phyloP scores from a whole-genome alignment of 2,113 vertebrate species.

The Rutilus rutilus region DNA sequence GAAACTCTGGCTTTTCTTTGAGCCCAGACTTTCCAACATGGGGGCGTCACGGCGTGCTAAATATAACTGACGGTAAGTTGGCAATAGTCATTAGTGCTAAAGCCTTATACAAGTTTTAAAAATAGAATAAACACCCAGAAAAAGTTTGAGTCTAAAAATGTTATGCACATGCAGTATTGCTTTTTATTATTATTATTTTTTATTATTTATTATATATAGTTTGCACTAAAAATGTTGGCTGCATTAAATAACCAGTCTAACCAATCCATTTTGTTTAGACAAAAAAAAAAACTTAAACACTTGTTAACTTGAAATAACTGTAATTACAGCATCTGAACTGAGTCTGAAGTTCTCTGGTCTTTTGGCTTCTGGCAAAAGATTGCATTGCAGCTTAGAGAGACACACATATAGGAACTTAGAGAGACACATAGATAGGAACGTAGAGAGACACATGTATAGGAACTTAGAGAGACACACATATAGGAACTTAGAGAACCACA shows the following conservation, averaged over 20 bases:
- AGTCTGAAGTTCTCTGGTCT: neutral
- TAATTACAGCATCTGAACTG: neutral
- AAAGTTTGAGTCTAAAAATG: neutral
- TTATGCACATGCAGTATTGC: neutral
- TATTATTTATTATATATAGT: too few species aligned
- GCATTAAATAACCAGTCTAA: neutral
- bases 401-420: neutral
- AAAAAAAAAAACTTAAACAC: conserved; percentile 2
- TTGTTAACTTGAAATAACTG: conserved; percentile 14
- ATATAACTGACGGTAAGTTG: neutral
- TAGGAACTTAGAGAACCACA: too few species aligned
- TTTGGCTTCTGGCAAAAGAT: neutral
- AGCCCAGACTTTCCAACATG: neutral
- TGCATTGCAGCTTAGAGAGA: neutral
- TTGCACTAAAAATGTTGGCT: neutral
- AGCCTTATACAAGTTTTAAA: neutral
- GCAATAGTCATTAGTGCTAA: neutral
- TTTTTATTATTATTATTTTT: neutral
- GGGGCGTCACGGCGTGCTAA: neutral
- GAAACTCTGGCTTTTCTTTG: neutral
- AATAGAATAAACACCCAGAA: neutral
- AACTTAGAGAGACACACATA: too few species aligned
- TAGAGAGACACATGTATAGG: too few species aligned
- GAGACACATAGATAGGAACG: too few species aligned
- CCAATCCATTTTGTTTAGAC: neutral